Conservation (phyloP, 2,113 vertebrate genomes). For the Neomonachus schauinslandi region DNA sequence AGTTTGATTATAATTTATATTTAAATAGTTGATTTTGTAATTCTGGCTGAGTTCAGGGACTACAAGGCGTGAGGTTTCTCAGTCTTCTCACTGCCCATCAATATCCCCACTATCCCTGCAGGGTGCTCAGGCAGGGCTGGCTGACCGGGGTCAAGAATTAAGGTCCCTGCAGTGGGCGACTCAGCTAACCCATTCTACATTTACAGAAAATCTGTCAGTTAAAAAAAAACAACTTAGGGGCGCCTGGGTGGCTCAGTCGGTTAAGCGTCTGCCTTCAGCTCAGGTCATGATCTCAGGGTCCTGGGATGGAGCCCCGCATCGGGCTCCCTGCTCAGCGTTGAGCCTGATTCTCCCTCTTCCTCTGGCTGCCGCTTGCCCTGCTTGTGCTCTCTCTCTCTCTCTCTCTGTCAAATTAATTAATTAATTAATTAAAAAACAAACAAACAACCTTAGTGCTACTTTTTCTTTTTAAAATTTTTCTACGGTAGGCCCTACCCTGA, state of each 20-base stretch:
- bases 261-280: neutral
- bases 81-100: neutral
- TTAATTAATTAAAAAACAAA: neutral
- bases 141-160: neutral
- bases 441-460: no score
- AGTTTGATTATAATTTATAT: neutral
- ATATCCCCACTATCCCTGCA: neutral
- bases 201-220: neutral
- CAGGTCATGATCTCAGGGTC: neutral
- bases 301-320: rapidly evolving
- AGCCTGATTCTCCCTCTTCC: neutral
- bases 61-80: neutral
- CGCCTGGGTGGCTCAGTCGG: no score
- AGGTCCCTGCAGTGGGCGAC: neutral
- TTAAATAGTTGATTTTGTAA: neutral
- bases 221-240: neutral
- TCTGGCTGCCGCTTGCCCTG: no score
- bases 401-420: neutral
- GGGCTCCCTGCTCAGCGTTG: neutral
- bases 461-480: neutral
- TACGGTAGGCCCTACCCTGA: neutral
- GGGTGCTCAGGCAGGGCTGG: neutral
- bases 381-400: neutral
- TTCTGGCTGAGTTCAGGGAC: neutral
- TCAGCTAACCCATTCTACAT: neutral